Evolutionary conservation across 2,888 invertebrate genomes (phyloP).

Genomic region (Acleris literana): DNA sequence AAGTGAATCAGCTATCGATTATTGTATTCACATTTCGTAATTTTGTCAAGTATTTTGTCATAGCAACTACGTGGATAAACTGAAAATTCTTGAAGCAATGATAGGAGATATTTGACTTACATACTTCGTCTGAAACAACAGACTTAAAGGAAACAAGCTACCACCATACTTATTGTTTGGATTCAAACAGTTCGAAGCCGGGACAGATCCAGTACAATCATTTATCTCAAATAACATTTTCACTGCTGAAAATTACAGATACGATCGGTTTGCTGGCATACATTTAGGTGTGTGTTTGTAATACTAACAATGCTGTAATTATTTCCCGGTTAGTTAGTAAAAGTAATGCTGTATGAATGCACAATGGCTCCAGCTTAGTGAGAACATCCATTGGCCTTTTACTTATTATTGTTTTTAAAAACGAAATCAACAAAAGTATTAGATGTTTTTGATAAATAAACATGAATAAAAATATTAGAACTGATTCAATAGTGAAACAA

Average conservation of each 20-base stretch:
- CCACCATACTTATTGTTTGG: too few relatives aligned
- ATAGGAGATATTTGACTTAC: too few relatives aligned
- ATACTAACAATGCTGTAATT: constrained; percentile 50
- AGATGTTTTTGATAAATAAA: background rate
- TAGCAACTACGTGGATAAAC: background rate
- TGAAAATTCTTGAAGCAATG: too few relatives aligned
- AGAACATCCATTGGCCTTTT: constrained; percentile 66
- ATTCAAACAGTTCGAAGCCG: too few relatives aligned
- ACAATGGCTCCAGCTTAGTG: constrained; percentile 63
- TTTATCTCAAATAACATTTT: too few relatives aligned
- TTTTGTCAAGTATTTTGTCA: background rate
- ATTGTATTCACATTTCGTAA: constrained; percentile 22
- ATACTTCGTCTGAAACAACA: too few relatives aligned
- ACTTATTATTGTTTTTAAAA: constrained; percentile 66
- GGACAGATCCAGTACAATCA: too few relatives aligned
- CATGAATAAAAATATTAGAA: background rate
- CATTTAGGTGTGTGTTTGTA: background rate
- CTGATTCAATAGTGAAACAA: too few relatives aligned
- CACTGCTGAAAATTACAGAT: background rate
- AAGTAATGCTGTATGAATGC: constrained; percentile 59
- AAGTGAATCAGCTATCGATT: constrained; percentile 29
- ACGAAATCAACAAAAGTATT: constrained; percentile 21
- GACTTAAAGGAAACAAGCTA: too few relatives aligned
- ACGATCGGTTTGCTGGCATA: background rate
- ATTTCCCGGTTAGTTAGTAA: constrained; percentile 60